phyloP scores from a whole-genome alignment of 2,113 vertebrate genomes.

The Geococcyx californianus region DNA sequence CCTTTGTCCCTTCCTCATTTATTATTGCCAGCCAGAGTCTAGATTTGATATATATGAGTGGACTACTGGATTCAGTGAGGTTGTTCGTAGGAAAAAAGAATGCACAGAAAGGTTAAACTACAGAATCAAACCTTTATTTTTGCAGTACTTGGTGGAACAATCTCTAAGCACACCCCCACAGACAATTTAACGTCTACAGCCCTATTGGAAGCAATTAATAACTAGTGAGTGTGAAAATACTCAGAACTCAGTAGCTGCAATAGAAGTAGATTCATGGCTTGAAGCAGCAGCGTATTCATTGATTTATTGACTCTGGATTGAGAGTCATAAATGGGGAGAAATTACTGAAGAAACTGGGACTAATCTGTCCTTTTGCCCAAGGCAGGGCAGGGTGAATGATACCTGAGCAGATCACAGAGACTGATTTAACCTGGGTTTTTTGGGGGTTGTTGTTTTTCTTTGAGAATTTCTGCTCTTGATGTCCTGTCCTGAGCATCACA shows the following conservation, averaged over 20 bases:
- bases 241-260: not conserved
- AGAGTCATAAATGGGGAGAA: not conserved
- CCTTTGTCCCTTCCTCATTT: slow-evolving; percentile 16
- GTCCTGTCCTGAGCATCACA: not conserved
- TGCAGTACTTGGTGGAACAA: not conserved
- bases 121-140: not conserved
- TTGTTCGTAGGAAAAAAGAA: not conserved
- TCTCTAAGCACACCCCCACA: not conserved
- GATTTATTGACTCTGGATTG: not conserved
- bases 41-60: not conserved
- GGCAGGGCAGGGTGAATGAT: not conserved
- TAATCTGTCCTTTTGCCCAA: not conserved
- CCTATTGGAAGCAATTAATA: not conserved
- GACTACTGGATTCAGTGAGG: not conserved
- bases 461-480: not conserved
- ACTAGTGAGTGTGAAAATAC: not conserved
- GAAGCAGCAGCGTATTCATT: not conserved
- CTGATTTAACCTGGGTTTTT: not conserved
- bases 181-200: not conserved
- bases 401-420: not conserved
- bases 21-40: not conserved
- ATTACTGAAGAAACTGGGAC: not conserved
- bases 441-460: not conserved
- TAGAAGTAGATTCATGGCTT: not conserved
- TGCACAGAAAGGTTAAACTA: not conserved